Evolutionary conservation across 2,888 invertebrate species (phyloP), one percentile per base, ranked within the genome.

Genomic region (Vesta saturnalis): DNA sequence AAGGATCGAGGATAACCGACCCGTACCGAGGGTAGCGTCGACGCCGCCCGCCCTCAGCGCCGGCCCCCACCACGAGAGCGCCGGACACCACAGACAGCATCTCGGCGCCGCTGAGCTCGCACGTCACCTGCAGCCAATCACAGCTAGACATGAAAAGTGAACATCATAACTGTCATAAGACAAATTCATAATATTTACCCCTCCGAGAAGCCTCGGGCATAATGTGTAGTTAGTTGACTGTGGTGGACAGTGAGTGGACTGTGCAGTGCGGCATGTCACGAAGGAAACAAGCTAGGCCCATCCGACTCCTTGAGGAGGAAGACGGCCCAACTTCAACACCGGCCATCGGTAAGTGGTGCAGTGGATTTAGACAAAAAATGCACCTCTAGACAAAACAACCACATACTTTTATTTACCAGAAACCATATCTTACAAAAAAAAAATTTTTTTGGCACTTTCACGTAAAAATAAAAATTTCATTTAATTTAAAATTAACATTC

Each of bases 281-380:
- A 70, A 82, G 87, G 79, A 87, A 87, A 82, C 87, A 87, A 78
- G 86, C 86, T 60, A 83, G 86, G 73, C 87, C 87, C 73, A 85
- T 85, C 75, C 83, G 86, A 72, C 84, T 86, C 75, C 83, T 85
- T 72, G 86, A 86, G 79, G 84, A 85, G 73, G 87, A 86, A 73
- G 85, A 84, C 74, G 82, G 81, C 64, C 74, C 76, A 70, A 77
- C 71, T 57, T 22, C 71, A 67, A 72, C 70, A 73, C 74, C 76
- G 71, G 73, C 73, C 73, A 72, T 75, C 75, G 82, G 82, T 82
- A 80, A 64, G 69, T 69, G 60, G 64, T 61, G 65, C 69, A 30
- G 30, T 21, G 65, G 61, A 60, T 60, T 16, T 16, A n/a, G n/a
- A n/a, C 21, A 46, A 46, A 43, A 56, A 68, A 52, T 56, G 66